Percentiles rank a stretch among this genome's conserved stretches.
These are phyloP conservation scores for Balaenoptera acutorostrata DNA, from an alignment of 2,113 vertebrate species.

Conservation along the genomic window DNA sequence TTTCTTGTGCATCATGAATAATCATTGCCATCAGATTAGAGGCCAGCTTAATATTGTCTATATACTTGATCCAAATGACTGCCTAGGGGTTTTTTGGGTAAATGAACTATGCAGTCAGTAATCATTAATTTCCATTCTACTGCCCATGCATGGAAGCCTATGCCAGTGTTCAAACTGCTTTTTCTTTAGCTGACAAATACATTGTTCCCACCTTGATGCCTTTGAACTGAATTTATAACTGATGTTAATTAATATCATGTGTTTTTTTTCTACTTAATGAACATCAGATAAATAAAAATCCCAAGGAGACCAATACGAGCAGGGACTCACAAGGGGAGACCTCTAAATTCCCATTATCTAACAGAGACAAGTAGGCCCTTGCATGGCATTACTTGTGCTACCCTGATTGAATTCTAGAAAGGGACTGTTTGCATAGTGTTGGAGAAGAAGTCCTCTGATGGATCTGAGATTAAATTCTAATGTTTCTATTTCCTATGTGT, in stretches of 20 bases:
- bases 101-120: slow-evolving; percentile 68
- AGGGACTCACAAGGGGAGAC: neutral
- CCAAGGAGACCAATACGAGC: neutral
- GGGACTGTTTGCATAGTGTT: neutral
- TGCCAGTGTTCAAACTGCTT: slow-evolving; percentile 49
- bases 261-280: slow-evolving; percentile 17
- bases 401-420: neutral
- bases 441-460: neutral
- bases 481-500: neutral
- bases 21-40: slow-evolving; percentile 73
- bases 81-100: slow-evolving; percentile 69
- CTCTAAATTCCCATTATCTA: neutral
- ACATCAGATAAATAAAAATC: neutral
- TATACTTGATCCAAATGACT: slow-evolving; percentile 71
- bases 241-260: neutral
- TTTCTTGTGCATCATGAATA: slow-evolving; percentile 69
- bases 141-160: neutral
- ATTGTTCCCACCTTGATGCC: neutral
- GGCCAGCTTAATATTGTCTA: slow-evolving; percentile 66
- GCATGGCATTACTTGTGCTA: too few relatives aligned
- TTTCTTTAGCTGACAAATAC: slow-evolving; percentile 50
- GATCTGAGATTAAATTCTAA: neutral
- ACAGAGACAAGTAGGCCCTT: neutral
- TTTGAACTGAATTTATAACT: slow-evolving; percentile 63
- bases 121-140: slow-evolving; percentile 70